Evolutionary conservation across 2,888 invertebrate genomes (phyloP).

Genomic region (Lordiphosa andalusiaca): DNA sequence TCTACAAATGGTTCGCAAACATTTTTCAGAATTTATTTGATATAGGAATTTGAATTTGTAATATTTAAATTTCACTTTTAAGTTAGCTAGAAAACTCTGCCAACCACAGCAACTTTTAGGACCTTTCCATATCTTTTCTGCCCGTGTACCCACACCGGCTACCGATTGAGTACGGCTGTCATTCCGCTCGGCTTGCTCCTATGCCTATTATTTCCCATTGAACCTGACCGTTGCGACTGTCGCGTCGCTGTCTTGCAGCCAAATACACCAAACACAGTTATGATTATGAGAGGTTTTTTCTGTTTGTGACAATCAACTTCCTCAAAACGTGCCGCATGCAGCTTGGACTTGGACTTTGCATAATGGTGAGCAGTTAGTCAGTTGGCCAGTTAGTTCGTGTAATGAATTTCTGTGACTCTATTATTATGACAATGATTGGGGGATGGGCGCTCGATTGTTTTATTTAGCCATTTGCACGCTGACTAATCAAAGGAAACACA

Average conservation of each 20-base stretch:
- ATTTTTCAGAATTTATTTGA: too few species aligned
- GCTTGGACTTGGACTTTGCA: slow-evolving; percentile 39
- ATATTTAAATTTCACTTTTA: too few species aligned
- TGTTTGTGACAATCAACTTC: slow-evolving; percentile 40
- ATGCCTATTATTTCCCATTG: slow-evolving; percentile 39
- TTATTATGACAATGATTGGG: slow-evolving; percentile 35
- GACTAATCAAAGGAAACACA: slow-evolving; percentile 37
- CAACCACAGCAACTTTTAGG: too few species aligned
- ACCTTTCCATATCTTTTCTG: background rate
- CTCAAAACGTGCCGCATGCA: slow-evolving; percentile 37
- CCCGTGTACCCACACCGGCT: slow-evolving; percentile 1
- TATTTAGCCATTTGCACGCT: slow-evolving; percentile 17
- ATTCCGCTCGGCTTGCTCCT: slow-evolving; percentile 7
- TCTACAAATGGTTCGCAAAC: too few species aligned
- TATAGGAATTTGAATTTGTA: too few species aligned
- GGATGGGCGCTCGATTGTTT: slow-evolving; percentile 2
- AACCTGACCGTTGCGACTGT: slow-evolving; percentile 34
- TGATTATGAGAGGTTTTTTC: slow-evolving; percentile 35
- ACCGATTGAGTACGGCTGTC: background rate
- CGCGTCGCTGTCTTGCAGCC: slow-evolving; percentile 36
- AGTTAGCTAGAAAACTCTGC: background rate
- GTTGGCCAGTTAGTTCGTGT: slow-evolving; percentile 35
- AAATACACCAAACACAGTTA: slow-evolving; percentile 42
- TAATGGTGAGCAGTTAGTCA: slow-evolving; percentile 30
- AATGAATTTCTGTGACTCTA: slow-evolving; percentile 37